Percentiles rank a stretch among this genome's conserved stretches.
Conservation (phyloP, 2,113 vertebrate species). For the Aptenodytes forsteri region DNA sequence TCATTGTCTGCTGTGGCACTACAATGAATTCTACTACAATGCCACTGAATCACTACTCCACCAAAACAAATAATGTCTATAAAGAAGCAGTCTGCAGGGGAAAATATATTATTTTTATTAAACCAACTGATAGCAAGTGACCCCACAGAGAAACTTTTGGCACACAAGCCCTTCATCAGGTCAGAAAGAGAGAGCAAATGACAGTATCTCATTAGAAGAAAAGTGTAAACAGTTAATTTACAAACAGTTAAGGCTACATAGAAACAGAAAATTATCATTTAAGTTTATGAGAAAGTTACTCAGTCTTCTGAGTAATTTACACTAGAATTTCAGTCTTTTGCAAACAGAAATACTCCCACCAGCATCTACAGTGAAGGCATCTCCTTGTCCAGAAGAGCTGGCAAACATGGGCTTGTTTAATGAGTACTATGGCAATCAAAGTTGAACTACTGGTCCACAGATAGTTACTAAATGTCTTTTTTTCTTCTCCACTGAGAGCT, state of each 20-base stretch:
- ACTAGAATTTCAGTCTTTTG: background rate
- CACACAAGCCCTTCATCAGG: background rate
- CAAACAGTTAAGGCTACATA: background rate
- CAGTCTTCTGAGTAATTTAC: background rate
- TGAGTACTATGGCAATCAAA: background rate
- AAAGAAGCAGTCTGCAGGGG: background rate
- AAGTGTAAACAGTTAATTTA: background rate
- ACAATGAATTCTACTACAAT: background rate
- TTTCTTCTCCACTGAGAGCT: background rate
- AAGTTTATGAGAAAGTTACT: background rate
- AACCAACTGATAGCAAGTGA: background rate
- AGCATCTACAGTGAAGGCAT: background rate
- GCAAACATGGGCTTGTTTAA: background rate
- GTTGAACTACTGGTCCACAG: background rate
- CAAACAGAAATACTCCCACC: background rate
- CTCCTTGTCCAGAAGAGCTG: background rate
- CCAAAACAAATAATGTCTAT: background rate
- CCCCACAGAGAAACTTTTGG: background rate
- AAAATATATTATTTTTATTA: background rate
- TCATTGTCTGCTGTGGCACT: slow-evolving; percentile 23
- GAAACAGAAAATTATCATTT: background rate
- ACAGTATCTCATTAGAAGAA: background rate
- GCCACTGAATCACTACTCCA: background rate
- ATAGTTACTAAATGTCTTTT: background rate
- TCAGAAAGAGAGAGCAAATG: background rate